Evolutionary conservation across 2,888 invertebrate species (phyloP), one percentile per base, ranked within the genome.

Genomic region (Leptinotarsa juncta): DNA sequence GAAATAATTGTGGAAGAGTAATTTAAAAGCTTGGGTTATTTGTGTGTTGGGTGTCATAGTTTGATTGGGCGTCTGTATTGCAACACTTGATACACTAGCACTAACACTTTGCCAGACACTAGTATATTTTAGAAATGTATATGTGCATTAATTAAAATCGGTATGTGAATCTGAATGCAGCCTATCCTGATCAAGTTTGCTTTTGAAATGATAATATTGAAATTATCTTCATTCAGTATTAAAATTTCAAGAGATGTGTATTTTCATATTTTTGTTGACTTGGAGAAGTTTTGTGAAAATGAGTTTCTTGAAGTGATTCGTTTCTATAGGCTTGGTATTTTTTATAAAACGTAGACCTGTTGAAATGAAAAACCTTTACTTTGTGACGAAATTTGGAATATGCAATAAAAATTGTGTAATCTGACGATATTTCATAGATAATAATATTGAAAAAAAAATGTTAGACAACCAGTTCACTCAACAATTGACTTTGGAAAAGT

Each of bases 31-130:
- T 72, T 74, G 73, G 76, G 76, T 74, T 71, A 72, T 72, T 72
- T 72, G 65, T 72, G 77, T 72, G 65, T 62, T 72, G 70, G 74
- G 74, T 77, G 77, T 72, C 70, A 75, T 49, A 72, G 70, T 75
- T 53, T 70, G 67, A 69, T 48, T 72, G 75, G 60, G 48, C 75
- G 60, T 75, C 60, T 69, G 42, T 65, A 60, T 65, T 72, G 66
- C 60, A 70, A 67, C 55, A 75, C 67, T 72, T 50, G 57, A 60
- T 72, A 72, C 75, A 75, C 68, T 67, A 69, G 60, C 70, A 70
- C 67, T 60, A 72, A 75, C 75, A 70, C 70, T 72, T 70, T 72
- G 60, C 72, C 70, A 70, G 57, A 69, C 60, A 66, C 26, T 51
- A 49, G 48, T 48, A 72, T 23, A 18, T 42, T 69, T 12, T 3